Conservation (phyloP, 2,888 invertebrate genomes). For the Rotaria macrura region DNA sequence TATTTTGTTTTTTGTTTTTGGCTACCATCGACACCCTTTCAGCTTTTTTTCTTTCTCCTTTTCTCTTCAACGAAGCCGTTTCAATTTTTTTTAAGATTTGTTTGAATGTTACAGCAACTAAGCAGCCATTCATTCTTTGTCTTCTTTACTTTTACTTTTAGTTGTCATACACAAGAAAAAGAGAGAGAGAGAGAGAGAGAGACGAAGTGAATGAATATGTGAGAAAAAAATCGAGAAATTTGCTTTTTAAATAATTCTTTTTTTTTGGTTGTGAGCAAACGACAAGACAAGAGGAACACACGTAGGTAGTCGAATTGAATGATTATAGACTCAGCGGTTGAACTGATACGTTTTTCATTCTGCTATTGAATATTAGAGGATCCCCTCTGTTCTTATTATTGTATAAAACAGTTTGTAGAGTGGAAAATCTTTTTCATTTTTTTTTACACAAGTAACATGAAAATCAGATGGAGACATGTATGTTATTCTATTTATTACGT, state of each 20-base stretch:
- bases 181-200: neutral
- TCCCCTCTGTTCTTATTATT: too few relatives aligned
- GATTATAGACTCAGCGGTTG: neutral
- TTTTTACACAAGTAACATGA: too few relatives aligned
- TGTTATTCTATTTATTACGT: neutral
- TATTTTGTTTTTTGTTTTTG: conserved; percentile 11
- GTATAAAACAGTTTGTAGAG: too few relatives aligned
- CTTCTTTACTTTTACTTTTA: neutral
- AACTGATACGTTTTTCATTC: neutral
- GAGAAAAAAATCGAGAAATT: neutral
- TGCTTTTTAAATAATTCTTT: neutral
- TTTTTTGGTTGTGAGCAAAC: neutral
- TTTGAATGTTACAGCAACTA: conserved; percentile 4
- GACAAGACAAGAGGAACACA: neutral
- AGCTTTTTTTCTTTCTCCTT: neutral
- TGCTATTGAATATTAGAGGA: neutral
- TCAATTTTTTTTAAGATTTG: neutral
- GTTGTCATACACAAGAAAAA: neutral
- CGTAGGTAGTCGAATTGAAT: neutral
- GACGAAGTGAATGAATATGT: too few relatives aligned
- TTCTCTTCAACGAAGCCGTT: neutral
- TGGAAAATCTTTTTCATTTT: too few relatives aligned
- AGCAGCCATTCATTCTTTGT: conserved; percentile 2
- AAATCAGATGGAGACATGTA: neutral
- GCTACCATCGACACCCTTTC: conserved; percentile 5